Conservation (phyloP, 2,888 invertebrate species). For the Pachydiplax longipennis region DNA sequence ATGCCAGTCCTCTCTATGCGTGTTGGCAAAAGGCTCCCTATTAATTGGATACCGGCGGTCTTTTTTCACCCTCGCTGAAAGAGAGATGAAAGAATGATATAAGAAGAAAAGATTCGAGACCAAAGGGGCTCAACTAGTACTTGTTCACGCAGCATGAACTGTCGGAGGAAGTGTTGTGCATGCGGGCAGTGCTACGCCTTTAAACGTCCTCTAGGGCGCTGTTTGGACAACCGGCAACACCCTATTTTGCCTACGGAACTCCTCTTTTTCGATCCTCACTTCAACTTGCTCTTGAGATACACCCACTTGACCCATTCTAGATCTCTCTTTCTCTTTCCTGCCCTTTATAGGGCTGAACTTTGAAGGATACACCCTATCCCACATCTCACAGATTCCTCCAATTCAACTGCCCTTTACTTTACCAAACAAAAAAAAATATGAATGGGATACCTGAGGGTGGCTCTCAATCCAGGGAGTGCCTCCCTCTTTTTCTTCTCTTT, state of each 20-base stretch:
- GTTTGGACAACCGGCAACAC: background rate
- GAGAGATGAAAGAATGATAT: too few relatives aligned
- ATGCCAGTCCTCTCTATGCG: too few relatives aligned
- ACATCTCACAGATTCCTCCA: background rate
- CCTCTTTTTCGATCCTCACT: background rate
- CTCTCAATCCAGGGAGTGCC: background rate
- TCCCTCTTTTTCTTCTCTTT: background rate
- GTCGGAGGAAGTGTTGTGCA: background rate
- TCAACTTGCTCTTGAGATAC: background rate
- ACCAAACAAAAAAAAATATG: background rate
- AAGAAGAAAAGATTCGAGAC: too few relatives aligned
- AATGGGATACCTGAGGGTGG: background rate
- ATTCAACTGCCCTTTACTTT: background rate
- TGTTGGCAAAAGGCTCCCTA: too few relatives aligned
- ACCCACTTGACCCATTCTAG: slow-evolving; percentile 7
- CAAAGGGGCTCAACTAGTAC: too few relatives aligned
- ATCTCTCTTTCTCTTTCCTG: background rate
- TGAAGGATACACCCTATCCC: background rate
- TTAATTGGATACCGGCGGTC: too few relatives aligned
- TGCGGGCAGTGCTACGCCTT: background rate
- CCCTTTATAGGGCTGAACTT: background rate
- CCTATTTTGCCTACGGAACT: background rate
- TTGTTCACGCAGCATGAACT: too few relatives aligned
- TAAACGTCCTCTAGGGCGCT: background rate
- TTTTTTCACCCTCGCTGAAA: too few relatives aligned